phyloP scores from a whole-genome alignment of 2,113 vertebrate genomes.

The Silurus glanis region DNA sequence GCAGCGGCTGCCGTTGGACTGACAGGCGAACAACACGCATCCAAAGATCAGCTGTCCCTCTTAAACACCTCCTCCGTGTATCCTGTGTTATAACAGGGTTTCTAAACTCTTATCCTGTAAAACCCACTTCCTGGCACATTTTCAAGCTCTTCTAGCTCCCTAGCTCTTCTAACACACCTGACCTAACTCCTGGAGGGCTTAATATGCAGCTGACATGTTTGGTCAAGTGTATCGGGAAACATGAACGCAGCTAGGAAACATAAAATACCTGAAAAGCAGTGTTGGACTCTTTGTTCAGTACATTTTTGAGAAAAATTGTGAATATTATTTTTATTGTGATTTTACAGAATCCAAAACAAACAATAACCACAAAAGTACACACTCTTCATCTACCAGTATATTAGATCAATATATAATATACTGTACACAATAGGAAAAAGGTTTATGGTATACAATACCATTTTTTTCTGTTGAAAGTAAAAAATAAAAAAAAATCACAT shows the following conservation, averaged over 20 bases:
- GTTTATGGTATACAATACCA: no score
- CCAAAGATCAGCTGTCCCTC: conserved; percentile 71
- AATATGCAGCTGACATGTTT: conserved; percentile 8
- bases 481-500: no score
- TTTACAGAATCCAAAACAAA: no score
- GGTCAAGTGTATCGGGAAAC: neutral
- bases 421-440: no score
- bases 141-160: neutral
- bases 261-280: neutral
- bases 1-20: conserved; percentile 62
- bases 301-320: no score
- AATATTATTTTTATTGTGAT: no score
- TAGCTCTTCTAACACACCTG: neutral
- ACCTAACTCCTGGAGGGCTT: conserved; percentile 18
- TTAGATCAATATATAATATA: no score
- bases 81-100: conserved; percentile 8
- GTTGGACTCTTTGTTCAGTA: no score
- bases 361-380: no score
- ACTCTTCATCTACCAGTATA: no score
- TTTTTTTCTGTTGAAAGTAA: no score
- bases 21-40: conserved; percentile 60
- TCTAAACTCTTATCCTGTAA: conserved; percentile 13
- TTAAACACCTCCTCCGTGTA: conserved; percentile 51
- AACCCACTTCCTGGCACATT: neutral
- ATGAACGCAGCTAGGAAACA: neutral